phyloP scores from a whole-genome alignment of 2,888 invertebrate genomes.

The Altica lythri region DNA sequence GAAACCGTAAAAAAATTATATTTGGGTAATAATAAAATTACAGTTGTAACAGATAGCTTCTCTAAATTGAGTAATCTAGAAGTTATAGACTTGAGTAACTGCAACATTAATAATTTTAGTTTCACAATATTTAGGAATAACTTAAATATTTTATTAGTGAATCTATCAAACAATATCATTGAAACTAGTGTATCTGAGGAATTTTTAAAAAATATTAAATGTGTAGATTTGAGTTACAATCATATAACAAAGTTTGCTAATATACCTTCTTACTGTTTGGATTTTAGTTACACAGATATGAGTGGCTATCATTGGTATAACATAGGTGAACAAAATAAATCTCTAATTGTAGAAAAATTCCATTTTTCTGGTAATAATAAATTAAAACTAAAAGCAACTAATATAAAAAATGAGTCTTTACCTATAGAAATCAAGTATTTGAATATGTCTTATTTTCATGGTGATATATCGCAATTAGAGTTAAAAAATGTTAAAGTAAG shows the following conservation, averaged over 20 bases:
- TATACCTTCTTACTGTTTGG: constrained; percentile 30
- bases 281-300: constrained; percentile 28
- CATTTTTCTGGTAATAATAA: constrained; percentile 22
- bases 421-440: constrained; percentile 23
- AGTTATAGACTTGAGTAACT: constrained; percentile 25
- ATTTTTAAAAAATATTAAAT: constrained; percentile 32
- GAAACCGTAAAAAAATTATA: constrained; percentile 17
- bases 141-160: constrained; percentile 20
- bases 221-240: constrained; percentile 32
- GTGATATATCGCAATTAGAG: constrained; percentile 17
- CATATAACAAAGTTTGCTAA: constrained; percentile 24
- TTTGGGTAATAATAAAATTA: constrained; percentile 23
- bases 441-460: constrained; percentile 21
- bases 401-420: constrained; percentile 16
- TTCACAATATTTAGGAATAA: constrained; percentile 30
- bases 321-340: constrained; percentile 21
- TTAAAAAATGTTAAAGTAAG: constrained; percentile 23
- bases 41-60: constrained; percentile 14
- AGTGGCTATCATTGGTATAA: constrained; percentile 29
- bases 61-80: constrained; percentile 11
- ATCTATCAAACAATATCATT: constrained; percentile 29
- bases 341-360: constrained; percentile 25
- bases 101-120: constrained; percentile 15
- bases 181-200: constrained; percentile 21
- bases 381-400: constrained; percentile 23